phyloP scores from a whole-genome alignment of 2,797 vertebrate genomes.

The Takifugu rubripes region DNA sequence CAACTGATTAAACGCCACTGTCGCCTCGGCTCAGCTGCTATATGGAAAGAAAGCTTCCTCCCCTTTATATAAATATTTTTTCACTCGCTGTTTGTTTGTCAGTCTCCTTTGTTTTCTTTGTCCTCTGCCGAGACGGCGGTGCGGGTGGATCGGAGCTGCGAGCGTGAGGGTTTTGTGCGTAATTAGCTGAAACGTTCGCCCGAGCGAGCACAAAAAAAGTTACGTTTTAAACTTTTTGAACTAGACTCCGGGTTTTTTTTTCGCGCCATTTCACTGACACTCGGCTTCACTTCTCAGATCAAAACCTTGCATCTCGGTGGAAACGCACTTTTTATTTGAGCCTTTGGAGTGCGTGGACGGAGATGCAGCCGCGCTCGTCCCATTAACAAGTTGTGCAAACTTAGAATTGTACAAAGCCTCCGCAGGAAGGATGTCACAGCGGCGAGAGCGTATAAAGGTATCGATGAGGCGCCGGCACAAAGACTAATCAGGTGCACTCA shows the following conservation, averaged over 20 bases:
- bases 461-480: constrained; percentile 9
- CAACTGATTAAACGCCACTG: constrained; percentile 78
- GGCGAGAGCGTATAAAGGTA: constrained; percentile 26
- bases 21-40: constrained; percentile 72
- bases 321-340: constrained; percentile 65
- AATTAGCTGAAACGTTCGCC: constrained; percentile 80
- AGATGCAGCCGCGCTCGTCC: constrained; percentile 65
- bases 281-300: constrained; percentile 73
- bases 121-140: constrained; percentile 74
- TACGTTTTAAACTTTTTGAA: constrained; percentile 75
- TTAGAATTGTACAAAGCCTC: constrained; percentile 51
- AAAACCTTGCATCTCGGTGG: constrained; percentile 69
- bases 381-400: constrained; percentile 70
- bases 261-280: constrained; percentile 69
- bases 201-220: constrained; percentile 70
- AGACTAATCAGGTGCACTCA: no score
- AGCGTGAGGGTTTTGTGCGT: constrained; percentile 73
- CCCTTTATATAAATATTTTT: constrained; percentile 66
- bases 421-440: background rate
- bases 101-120: constrained; percentile 78
- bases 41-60: constrained; percentile 71
- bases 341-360: constrained; percentile 67
- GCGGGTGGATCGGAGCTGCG: constrained; percentile 72
- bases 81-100: constrained; percentile 75
- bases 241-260: constrained; percentile 51